Evolutionary conservation across 2,888 invertebrate genomes (phyloP).

Genomic region (Laothoe populi): DNA sequence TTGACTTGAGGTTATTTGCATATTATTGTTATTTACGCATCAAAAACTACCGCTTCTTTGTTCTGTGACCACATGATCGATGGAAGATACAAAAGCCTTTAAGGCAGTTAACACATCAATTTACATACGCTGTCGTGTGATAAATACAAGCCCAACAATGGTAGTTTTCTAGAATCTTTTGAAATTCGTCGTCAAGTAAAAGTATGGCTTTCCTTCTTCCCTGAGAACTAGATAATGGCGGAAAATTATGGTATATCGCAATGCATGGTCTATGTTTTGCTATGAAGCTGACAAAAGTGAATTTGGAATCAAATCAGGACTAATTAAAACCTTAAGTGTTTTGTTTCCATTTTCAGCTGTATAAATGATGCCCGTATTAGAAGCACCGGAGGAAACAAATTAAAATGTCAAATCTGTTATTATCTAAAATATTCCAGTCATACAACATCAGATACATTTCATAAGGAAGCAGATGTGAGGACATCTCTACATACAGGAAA

Average conservation of each 20-base stretch:
- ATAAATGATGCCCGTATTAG: background rate
- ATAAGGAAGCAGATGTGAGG: slow-evolving; percentile 16
- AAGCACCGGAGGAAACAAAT: slow-evolving; percentile 8
- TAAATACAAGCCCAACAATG: slow-evolving; percentile 38
- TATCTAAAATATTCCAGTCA: slow-evolving; percentile 14
- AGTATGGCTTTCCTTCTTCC: slow-evolving; percentile 49
- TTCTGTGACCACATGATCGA: background rate
- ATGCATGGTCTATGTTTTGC: background rate
- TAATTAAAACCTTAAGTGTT: no score
- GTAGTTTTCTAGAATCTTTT: slow-evolving; percentile 42
- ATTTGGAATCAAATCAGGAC: background rate
- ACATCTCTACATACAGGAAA: slow-evolving; percentile 24
- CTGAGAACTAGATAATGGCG: slow-evolving; percentile 43
- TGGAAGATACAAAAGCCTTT: background rate
- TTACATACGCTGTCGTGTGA: slow-evolving; percentile 25
- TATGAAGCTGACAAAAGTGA: background rate
- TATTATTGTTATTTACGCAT: background rate
- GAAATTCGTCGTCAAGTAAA: slow-evolving; percentile 35
- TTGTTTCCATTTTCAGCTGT: background rate
- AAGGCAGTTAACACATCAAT: slow-evolving; percentile 15
- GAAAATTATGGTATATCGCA: slow-evolving; percentile 14
- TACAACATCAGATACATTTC: slow-evolving; percentile 17
- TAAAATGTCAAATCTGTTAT: background rate
- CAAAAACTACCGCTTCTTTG: background rate
- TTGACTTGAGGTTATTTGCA: background rate